Conservation (phyloP, 2,113 vertebrate species). For the Sapayoa aenigma region DNA sequence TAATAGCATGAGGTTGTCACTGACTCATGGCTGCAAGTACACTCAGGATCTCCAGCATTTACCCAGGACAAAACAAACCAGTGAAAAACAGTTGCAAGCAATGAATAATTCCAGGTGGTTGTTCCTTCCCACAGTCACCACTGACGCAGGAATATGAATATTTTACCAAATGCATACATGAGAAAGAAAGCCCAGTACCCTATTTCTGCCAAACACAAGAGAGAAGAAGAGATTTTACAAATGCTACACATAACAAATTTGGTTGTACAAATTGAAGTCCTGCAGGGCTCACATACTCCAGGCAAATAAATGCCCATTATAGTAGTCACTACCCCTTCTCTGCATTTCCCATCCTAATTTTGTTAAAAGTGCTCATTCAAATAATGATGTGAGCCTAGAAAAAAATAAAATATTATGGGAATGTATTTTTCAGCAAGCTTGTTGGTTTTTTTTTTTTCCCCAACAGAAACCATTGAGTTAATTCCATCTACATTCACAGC, state of each 20-base stretch:
- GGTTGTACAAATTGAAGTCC: not conserved
- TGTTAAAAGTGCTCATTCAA: not conserved
- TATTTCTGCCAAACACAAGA: not conserved
- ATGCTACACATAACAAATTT: not conserved
- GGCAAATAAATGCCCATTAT: not conserved
- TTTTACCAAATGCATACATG: not conserved
- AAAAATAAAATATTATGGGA: not conserved
- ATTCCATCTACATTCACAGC: not conserved
- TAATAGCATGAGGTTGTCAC: constrained; percentile 48
- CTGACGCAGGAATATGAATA: not conserved
- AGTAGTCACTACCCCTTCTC: not conserved
- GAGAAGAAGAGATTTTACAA: not conserved
- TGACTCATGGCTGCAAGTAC: constrained; percentile 45
- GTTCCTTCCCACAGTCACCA: constrained; percentile 1
- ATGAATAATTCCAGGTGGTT: not conserved
- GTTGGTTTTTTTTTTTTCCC: too few species aligned
- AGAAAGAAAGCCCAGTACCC: not conserved
- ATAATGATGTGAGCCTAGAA: not conserved
- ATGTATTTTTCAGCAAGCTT: not conserved
- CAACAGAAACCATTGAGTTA: not conserved
- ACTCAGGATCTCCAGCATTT: constrained; percentile 6
- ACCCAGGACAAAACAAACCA: constrained; percentile 2
- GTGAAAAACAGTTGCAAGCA: not conserved
- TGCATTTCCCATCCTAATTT: not conserved
- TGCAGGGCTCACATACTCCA: not conserved